Evolutionary conservation across 2,888 invertebrate species (phyloP), one percentile per base, ranked within the genome.

Genomic region (Phytoseiulus persimilis): DNA sequence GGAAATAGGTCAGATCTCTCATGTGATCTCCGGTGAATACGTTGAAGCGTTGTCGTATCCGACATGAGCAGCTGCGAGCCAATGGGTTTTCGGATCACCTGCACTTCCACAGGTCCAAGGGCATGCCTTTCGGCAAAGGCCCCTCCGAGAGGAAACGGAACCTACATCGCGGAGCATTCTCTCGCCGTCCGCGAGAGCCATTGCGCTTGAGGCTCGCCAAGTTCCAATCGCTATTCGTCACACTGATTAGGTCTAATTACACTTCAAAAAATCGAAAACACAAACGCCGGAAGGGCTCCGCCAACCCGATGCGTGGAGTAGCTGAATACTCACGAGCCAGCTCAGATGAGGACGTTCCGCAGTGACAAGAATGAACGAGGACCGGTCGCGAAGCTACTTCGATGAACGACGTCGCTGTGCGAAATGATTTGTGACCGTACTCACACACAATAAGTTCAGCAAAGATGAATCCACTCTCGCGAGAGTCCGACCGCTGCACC

Each of bases 21-120:
- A 23, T 14, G 65, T 65, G 65, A 65, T 65, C 65, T 65, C 14
- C 18, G 65, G 18, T 28, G 23, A 14, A 65, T 65, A 65, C 65
- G 65, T 18, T 65, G 18, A 23, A 65, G 65, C 65, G 28, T 14
- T 65, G 65, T 65, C 65, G 65, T 65, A 65, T 65, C 65, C 9
- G 65, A 65, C 18, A 65, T 6, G 11, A 2, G 14, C 65, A 65
- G 5, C 1, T 65, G 65, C 65, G 14, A 65, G 14, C 65, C 28
- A 28, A 65, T 65, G 1, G 9, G 65, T 23, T 65, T 28, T 28
- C 18, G 65, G 18, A 23, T 14, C 65, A 23, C 5, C 65, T 65
- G 65, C 65, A 65, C 65, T 65, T 65, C 65, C 65, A 65, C 65
- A 65, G 65, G 65, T 65, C 65, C 65, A 65, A 65, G 65, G 65